phyloP scores from a whole-genome alignment of 2,113 vertebrate species.

The Bothrops jararaca region DNA sequence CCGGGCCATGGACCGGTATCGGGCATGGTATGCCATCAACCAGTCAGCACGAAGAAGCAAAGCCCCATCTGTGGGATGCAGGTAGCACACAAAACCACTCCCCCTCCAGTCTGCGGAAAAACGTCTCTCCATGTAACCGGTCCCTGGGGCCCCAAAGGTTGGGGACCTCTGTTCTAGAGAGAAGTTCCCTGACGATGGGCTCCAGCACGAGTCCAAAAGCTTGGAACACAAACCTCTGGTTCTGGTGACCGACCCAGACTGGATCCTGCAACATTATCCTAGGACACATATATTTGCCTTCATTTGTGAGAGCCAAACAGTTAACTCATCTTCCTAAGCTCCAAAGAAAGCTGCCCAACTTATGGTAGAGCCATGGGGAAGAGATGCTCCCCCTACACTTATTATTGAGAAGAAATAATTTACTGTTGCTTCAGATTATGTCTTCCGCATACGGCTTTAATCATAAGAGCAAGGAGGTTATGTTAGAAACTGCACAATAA shows the following conservation, averaged over 20 bases:
- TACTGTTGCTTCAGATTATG: not conserved
- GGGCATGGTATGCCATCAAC: too few species aligned
- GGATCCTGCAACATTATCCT: not conserved
- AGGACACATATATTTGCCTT: not conserved
- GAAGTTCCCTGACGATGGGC: not conserved
- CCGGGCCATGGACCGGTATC: too few species aligned
- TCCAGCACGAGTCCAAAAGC: not conserved
- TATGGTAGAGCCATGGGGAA: not conserved
- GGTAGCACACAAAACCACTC: too few species aligned
- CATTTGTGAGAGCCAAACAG: not conserved
- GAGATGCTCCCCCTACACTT: not conserved
- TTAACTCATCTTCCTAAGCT: not conserved
- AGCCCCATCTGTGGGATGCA: too few species aligned
- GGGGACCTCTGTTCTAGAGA: not conserved
- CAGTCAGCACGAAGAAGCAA: too few species aligned
- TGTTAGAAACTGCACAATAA: not conserved
- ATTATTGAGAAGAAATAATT: not conserved
- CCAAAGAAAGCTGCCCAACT: not conserved
- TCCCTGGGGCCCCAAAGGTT: too few species aligned
- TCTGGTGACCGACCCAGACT: too few species aligned
- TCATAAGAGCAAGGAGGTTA: not conserved
- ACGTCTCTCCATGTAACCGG: too few species aligned
- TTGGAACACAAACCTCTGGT: too few species aligned
- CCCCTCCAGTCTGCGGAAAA: too few species aligned
- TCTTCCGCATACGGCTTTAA: not conserved